Evolutionary conservation across 2,888 invertebrate species (phyloP).

Genomic region (Cerastis rubricosa): DNA sequence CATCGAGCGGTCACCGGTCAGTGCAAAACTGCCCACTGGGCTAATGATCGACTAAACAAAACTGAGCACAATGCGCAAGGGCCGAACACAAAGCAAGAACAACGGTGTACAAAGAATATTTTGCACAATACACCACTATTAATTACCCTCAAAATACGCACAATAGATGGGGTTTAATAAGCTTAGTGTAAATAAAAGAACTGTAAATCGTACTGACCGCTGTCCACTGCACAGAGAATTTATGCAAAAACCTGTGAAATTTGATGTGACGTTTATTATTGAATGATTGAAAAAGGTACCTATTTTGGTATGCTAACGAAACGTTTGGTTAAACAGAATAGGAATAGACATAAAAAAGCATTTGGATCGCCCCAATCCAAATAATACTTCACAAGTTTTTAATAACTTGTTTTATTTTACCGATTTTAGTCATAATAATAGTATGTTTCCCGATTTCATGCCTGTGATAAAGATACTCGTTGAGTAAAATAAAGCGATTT

Average conservation of each 20-base stretch:
- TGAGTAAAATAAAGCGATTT: neutral
- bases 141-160: slow-evolving; percentile 87
- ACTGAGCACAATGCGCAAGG: slow-evolving; percentile 78
- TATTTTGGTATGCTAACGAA: slow-evolving; percentile 46
- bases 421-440: neutral
- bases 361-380: neutral
- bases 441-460: neutral
- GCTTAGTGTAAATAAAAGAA: slow-evolving; percentile 88
- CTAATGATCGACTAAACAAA: slow-evolving; percentile 88
- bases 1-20: slow-evolving; percentile 84
- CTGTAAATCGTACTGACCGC: slow-evolving; percentile 84
- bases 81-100: slow-evolving; percentile 79
- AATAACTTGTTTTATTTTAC: neutral
- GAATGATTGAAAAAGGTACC: slow-evolving; percentile 51
- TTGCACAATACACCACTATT: slow-evolving; percentile 88
- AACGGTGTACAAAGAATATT: slow-evolving; percentile 84
- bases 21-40: slow-evolving; percentile 85
- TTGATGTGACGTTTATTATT: slow-evolving; percentile 83
- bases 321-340: slow-evolving; percentile 34
- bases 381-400: neutral
- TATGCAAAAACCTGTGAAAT: slow-evolving; percentile 73
- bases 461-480: neutral
- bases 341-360: slow-evolving; percentile 1
- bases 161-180: slow-evolving; percentile 89
- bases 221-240: slow-evolving; percentile 77